Conservation (phyloP, 2,888 invertebrate genomes). For the Napeogenes inachia region DNA sequence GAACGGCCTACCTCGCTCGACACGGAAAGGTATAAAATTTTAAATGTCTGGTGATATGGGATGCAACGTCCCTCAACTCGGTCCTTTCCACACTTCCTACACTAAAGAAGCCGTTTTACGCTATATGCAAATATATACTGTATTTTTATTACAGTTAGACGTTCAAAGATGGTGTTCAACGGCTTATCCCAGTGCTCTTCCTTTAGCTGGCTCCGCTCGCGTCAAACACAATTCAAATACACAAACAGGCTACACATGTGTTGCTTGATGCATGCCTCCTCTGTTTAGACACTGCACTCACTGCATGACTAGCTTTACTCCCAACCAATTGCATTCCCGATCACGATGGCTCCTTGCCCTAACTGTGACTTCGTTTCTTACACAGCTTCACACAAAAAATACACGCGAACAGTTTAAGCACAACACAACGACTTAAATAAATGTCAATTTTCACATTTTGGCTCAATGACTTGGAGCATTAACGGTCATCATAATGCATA, state of each 20-base stretch:
- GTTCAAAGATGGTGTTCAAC: constrained; percentile 36
- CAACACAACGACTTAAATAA: constrained; percentile 56
- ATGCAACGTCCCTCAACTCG: constrained; percentile 70
- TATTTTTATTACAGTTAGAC: constrained; percentile 2
- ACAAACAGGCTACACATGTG: constrained; percentile 47
- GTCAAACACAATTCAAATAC: constrained; percentile 62
- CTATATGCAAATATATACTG: constrained; percentile 25
- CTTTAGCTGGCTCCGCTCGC: constrained; percentile 75
- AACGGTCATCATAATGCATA: constrained; percentile 71
- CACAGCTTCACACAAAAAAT: constrained; percentile 73
- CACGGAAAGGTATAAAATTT: constrained; percentile 78
- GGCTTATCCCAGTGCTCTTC: constrained; percentile 55
- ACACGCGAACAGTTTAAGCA: constrained; percentile 72
- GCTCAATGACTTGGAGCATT: constrained; percentile 67
- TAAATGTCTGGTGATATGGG: constrained; percentile 77
- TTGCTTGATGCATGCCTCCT: constrained; percentile 70
- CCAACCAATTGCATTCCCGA: constrained; percentile 75
- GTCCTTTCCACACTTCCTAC: constrained; percentile 62
- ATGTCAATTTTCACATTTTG: constrained; percentile 54
- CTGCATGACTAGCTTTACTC: constrained; percentile 70
- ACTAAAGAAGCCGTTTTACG: constrained; percentile 60
- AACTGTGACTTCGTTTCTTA: constrained; percentile 53
- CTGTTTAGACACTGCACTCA: constrained; percentile 61
- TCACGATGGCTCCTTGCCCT: constrained; percentile 65
- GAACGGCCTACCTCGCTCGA: constrained; percentile 76